A percentile compares a stretch with the other conserved stretches of the same genome.
These are phyloP conservation scores for Tachystola acroxantha DNA, from an alignment of 2,888 invertebrate species.

Conservation along the genomic window DNA sequence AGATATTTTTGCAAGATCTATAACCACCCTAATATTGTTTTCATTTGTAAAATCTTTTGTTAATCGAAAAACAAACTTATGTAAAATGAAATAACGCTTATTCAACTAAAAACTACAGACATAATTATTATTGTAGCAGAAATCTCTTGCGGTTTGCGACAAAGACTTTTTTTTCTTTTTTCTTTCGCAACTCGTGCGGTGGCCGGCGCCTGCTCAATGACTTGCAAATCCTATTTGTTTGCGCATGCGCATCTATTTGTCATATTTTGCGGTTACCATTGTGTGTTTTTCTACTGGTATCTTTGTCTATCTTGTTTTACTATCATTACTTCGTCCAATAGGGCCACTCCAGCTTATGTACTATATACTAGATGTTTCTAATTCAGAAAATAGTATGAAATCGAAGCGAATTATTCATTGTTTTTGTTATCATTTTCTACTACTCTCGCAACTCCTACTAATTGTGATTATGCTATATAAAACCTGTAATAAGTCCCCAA, in stretches of 20 bases:
- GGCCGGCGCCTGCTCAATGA: constrained; percentile 37
- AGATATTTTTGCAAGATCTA: constrained; percentile 3
- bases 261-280: constrained; percentile 47
- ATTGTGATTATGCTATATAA: too few species aligned
- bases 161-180: constrained; percentile 38
- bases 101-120: background rate
- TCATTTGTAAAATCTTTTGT: too few species aligned
- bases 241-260: constrained; percentile 44
- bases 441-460: too few species aligned
- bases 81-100: background rate
- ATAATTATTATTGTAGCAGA: constrained; percentile 13
- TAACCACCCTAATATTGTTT: too few species aligned
- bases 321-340: too few species aligned
- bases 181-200: constrained; percentile 18
- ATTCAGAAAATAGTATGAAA: too few species aligned
- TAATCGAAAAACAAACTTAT: background rate
- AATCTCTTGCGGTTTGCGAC: constrained; percentile 49
- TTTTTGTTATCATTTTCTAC: too few species aligned
- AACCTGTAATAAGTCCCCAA: too few species aligned
- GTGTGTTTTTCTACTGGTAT: constrained; percentile 23
- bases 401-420: too few species aligned
- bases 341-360: too few species aligned
- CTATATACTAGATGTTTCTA: too few species aligned
- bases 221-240: constrained; percentile 47
- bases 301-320: too few species aligned